Evolutionary conservation across 2,113 vertebrate genomes (phyloP).

Genomic region (Alligator sinensis): DNA sequence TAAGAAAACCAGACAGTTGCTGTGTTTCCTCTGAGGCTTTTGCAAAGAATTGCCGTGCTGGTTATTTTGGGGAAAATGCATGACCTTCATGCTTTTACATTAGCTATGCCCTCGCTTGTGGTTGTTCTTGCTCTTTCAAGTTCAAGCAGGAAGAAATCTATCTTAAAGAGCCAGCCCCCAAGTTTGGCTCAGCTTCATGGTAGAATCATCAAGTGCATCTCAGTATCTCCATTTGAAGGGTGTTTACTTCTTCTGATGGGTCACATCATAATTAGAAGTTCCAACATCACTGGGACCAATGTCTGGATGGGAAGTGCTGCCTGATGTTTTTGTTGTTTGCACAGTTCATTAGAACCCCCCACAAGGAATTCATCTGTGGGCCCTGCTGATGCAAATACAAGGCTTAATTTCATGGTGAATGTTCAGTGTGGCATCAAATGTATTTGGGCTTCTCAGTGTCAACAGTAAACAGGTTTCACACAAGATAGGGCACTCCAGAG

Average conservation of each 20-base stretch:
- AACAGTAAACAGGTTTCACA: background rate
- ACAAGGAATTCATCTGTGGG: slow-evolving; percentile 11
- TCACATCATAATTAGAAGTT: slow-evolving; percentile 13
- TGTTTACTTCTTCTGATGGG: slow-evolving; percentile 10
- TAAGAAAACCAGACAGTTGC: slow-evolving; percentile 14
- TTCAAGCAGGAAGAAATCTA: slow-evolving; percentile 48
- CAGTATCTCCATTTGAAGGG: slow-evolving; percentile 28
- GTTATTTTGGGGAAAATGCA: slow-evolving; percentile 14
- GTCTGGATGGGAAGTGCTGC: background rate
- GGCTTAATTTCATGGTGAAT: slow-evolving; percentile 35
- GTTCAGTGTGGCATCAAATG: background rate
- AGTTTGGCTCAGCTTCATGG: slow-evolving; percentile 27
- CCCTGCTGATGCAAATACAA: background rate
- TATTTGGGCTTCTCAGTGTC: slow-evolving; percentile 9
- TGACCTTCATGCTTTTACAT: slow-evolving; percentile 56
- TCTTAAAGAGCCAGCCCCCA: background rate
- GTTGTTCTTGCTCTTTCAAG: slow-evolving; percentile 44
- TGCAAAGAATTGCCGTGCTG: background rate
- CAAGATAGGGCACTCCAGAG: fast-evolving
- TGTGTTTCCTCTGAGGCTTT: background rate
- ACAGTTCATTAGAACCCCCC: background rate
- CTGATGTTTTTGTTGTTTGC: background rate
- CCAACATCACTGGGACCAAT: background rate
- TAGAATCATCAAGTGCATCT: background rate
- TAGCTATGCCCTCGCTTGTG: slow-evolving; percentile 14